Evolutionary conservation across 2,888 invertebrate genomes (phyloP).

Genomic region (Operophtera brumata): DNA sequence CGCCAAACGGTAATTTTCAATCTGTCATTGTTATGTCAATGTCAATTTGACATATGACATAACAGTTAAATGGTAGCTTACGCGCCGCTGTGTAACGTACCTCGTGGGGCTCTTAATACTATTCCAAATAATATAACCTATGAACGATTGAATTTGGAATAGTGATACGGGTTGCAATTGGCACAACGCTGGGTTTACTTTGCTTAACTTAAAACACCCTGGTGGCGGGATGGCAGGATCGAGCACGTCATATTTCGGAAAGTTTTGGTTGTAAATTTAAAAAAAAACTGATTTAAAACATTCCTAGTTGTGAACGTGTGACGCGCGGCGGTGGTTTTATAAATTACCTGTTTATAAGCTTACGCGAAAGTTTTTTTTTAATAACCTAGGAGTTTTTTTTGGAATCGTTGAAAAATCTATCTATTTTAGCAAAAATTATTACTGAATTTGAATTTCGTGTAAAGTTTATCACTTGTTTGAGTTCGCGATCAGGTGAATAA

Average conservation of each 20-base stretch:
- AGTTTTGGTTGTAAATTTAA: constrained; percentile 11
- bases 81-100: constrained; percentile 78
- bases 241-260: constrained; percentile 30
- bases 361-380: no score
- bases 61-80: constrained; percentile 74
- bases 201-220: constrained; percentile 57
- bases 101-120: constrained; percentile 63
- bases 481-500: no score
- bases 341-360: background rate
- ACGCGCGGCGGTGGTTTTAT: constrained; percentile 54
- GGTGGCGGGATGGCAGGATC: constrained; percentile 65
- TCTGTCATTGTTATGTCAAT: constrained; percentile 16
- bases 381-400: no score
- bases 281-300: constrained; percentile 19
- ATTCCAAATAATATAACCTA: constrained; percentile 47
- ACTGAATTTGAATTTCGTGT: background rate
- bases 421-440: no score
- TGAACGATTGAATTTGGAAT: constrained; percentile 43
- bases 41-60: constrained; percentile 38
- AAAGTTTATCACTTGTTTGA: no score
- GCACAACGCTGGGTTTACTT: constrained; percentile 58
- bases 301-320: constrained; percentile 48
- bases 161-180: constrained; percentile 40
- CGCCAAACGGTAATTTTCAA: constrained; percentile 3
- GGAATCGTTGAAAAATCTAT: no score